Evolutionary conservation across 2,113 vertebrate genomes (phyloP).

Genomic region (human (Homo sapiens)): DNA sequence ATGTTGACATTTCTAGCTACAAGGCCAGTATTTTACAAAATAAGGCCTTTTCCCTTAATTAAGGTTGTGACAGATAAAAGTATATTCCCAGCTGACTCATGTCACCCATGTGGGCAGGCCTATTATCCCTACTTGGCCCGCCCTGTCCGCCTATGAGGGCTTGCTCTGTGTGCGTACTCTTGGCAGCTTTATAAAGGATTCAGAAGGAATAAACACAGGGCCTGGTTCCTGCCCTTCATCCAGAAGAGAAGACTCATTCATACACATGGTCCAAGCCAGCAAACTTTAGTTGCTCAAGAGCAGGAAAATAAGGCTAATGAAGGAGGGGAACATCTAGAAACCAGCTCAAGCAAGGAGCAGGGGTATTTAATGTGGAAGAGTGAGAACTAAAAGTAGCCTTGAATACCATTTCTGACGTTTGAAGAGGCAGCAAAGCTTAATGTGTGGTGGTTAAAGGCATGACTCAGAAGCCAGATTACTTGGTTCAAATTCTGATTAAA

Average conservation of each 20-base stretch:
- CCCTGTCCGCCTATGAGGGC: not conserved
- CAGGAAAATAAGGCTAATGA: not conserved
- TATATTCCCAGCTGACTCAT: slow-evolving; percentile 29
- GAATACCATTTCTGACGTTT: no score
- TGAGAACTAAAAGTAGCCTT: not conserved
- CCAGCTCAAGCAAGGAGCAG: not conserved
- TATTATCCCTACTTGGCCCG: not conserved
- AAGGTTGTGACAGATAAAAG: slow-evolving; percentile 58
- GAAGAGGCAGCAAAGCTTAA: not conserved
- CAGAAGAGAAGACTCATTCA: slow-evolving; percentile 65
- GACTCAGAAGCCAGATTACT: not conserved
- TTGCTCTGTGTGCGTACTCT: not conserved
- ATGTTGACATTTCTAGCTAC: slow-evolving; percentile 57
- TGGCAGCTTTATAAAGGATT: slow-evolving; percentile 53
- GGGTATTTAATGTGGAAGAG: not conserved
- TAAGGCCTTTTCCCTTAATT: slow-evolving; percentile 56
- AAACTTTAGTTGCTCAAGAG: not conserved
- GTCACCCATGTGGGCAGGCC: not conserved
- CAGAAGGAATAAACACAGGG: slow-evolving; percentile 42
- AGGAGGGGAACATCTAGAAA: not conserved
- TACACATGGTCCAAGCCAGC: not conserved
- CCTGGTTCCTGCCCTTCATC: slow-evolving; percentile 42
- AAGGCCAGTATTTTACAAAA: slow-evolving; percentile 34
- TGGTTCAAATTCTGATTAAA: not conserved
- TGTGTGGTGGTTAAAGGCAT: not conserved